Conservation (phyloP, 2,113 vertebrate species). For the Rhea pennata region DNA sequence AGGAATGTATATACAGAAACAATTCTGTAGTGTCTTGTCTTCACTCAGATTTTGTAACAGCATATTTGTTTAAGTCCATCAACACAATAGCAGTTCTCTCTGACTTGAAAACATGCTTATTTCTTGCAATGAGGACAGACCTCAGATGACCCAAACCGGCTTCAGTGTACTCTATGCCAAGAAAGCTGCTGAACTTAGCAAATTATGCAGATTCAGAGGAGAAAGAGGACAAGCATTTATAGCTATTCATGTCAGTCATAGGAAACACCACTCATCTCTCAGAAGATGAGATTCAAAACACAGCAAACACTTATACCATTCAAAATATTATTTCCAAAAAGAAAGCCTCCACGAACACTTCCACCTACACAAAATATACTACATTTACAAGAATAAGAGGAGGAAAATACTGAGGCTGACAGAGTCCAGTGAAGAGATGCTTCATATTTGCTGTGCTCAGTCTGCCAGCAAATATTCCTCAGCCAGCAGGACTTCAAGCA, state of each 20-base stretch:
- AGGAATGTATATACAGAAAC: background rate
- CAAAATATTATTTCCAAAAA: background rate
- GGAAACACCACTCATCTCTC: background rate
- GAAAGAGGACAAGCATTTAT: background rate
- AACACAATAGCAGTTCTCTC: background rate
- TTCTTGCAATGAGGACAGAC: background rate
- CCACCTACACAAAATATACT: background rate
- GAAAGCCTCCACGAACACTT: background rate
- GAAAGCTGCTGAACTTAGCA: background rate
- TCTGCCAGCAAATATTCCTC: background rate
- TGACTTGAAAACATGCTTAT: accelerated
- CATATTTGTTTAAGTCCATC: background rate
- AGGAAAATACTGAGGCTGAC: background rate
- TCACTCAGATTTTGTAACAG: background rate
- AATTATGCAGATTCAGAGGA: background rate
- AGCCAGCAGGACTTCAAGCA: background rate
- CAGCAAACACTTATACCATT: accelerated
- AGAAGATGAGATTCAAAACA: accelerated
- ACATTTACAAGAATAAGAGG: background rate
- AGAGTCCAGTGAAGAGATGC: background rate
- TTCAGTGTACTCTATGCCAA: background rate
- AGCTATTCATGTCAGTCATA: background rate
- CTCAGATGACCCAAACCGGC: background rate
- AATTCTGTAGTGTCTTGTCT: background rate
- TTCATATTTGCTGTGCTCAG: background rate